Conservation (phyloP, 2,888 invertebrate genomes). For the Drosophila niveifrons region DNA sequence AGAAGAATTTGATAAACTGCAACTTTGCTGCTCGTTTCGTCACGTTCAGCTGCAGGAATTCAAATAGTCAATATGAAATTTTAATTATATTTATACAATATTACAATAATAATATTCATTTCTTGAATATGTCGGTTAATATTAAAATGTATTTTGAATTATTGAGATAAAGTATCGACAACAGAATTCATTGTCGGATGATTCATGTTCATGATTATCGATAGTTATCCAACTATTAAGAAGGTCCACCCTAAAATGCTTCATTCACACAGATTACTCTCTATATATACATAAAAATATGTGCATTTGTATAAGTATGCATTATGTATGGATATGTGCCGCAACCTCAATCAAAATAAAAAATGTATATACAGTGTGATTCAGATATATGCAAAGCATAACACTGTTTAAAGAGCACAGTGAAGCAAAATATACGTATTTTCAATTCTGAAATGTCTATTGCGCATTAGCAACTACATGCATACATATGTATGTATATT, state of each 20-base stretch:
- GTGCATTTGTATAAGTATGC: neutral
- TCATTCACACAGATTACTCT: neutral
- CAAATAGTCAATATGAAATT: neutral
- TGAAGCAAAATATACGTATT: constrained; percentile 12
- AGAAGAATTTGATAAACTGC: neutral
- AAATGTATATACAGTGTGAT: constrained; percentile 20
- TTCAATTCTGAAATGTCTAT: constrained; percentile 35
- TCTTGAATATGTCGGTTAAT: neutral
- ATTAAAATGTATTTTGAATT: neutral
- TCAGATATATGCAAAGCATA: constrained; percentile 18
- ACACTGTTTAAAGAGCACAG: constrained; percentile 24
- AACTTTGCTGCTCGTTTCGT: neutral
- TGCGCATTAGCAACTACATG: constrained; percentile 56
- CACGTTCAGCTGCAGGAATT: neutral
- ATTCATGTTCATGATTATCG: neutral
- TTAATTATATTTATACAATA: neutral
- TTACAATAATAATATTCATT: neutral
- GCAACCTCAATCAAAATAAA: constrained; percentile 17
- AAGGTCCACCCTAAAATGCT: constrained; percentile 7
- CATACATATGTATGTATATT: constrained; percentile 11
- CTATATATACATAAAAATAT: neutral
- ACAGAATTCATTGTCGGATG: neutral
- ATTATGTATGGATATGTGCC: constrained; percentile 10
- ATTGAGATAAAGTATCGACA: constrained; percentile 12
- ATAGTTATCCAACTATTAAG: neutral